phyloP scores from a whole-genome alignment of 1,140 invertebrate species.

The Nephotettix cincticeps region DNA sequence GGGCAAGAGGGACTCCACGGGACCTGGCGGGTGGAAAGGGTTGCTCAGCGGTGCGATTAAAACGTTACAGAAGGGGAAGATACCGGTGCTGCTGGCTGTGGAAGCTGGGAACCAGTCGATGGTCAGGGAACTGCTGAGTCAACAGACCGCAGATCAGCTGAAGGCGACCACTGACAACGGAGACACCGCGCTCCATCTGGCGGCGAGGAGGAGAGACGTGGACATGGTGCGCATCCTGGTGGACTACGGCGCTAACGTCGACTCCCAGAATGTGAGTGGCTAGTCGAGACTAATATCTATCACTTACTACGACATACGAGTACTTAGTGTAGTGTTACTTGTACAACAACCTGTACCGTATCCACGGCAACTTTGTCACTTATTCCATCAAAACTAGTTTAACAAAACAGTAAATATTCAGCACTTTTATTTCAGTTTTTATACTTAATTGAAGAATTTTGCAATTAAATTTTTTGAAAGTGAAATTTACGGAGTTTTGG shows the following conservation, averaged over 20 bases:
- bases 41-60: constrained; percentile 31
- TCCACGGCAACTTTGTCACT: too few species aligned
- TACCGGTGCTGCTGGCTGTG: constrained; percentile 89
- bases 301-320: too few species aligned
- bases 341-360: too few species aligned
- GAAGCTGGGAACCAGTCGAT: constrained; percentile 92
- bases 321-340: too few species aligned
- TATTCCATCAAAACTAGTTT: too few species aligned
- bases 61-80: constrained; percentile 78
- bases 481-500: too few species aligned
- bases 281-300: too few species aligned
- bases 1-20: constrained; percentile 2
- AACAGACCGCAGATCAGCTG: constrained; percentile 78
- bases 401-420: too few species aligned
- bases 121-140: constrained; percentile 83
- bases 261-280: constrained; percentile 82
- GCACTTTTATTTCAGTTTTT: too few species aligned
- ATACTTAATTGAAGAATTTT: too few species aligned
- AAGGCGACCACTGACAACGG: constrained; percentile 71
- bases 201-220: constrained; percentile 82
- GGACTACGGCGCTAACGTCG: constrained; percentile 88
- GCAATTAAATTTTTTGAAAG: too few species aligned
- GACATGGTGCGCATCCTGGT: constrained; percentile 90
- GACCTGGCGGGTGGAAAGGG: constrained; percentile 24
- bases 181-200: constrained; percentile 90